Conservation (phyloP, 2,113 vertebrate species). For the Gymnocephalus cernua region DNA sequence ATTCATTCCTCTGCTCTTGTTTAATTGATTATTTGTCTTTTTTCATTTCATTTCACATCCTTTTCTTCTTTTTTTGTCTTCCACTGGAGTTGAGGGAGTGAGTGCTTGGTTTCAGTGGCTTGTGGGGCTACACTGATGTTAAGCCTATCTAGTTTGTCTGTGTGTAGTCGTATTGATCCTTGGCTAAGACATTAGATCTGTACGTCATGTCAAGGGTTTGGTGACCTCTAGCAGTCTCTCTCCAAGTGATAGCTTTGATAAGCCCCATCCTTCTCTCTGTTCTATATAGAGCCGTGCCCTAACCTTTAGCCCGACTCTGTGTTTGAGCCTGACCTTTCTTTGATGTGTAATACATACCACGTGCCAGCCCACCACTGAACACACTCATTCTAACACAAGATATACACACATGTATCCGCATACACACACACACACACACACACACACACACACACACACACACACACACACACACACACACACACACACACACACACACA, state of each 20-base stretch:
- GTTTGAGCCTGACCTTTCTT: conserved; percentile 83
- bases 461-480: conserved; percentile 34
- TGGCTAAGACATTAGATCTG: conserved; percentile 83
- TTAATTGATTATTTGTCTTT: conserved; percentile 82
- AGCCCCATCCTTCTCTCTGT: conserved; percentile 81
- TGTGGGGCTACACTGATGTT: conserved; percentile 76
- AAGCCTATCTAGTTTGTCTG: conserved; percentile 81
- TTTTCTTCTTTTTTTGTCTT: conserved; percentile 28
- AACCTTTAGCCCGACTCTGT: conserved; percentile 82
- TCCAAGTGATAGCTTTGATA: conserved; percentile 83
- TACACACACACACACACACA: conserved; percentile 1
- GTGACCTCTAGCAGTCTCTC: conserved; percentile 80
- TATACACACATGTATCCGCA: conserved; percentile 53
- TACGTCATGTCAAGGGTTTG: conserved; percentile 81
- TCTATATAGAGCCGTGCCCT: conserved; percentile 77
- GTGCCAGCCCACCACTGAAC: conserved; percentile 72
- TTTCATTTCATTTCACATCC: conserved; percentile 64
- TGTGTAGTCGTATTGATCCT: conserved; percentile 82
- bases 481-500: conserved; percentile 38
- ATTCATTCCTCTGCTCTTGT: conserved; percentile 75
- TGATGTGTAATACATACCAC: conserved; percentile 84
- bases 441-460: conserved; percentile 3
- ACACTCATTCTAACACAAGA: conserved; percentile 66
- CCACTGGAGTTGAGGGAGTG: conserved; percentile 36
- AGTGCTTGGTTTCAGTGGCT: conserved; percentile 67